Conservation (phyloP, 2,797 vertebrate species). For the Apogon talboti region DNA sequence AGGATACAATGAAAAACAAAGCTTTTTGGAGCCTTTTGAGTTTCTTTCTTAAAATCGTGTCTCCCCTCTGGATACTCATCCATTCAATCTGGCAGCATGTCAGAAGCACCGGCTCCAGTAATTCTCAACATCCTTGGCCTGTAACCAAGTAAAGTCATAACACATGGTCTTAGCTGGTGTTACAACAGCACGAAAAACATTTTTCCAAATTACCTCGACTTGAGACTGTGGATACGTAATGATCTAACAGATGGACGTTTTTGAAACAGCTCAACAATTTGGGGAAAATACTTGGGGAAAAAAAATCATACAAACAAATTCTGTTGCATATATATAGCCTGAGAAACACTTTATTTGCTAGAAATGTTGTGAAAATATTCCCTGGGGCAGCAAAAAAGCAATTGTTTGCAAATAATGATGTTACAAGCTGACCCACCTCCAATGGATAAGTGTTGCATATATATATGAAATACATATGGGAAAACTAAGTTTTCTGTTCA, state of each 20-base stretch:
- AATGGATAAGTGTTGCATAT: no score
- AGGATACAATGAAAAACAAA: not conserved
- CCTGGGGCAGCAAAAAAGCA: no score
- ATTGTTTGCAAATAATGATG: no score
- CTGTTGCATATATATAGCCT: no score
- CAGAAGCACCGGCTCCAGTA: constrained; percentile 5
- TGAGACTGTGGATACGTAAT: constrained; percentile 1
- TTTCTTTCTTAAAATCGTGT: constrained; percentile 4
- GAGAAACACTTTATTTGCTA: no score
- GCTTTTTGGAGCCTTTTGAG: constrained; percentile 9
- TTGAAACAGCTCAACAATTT: no score
- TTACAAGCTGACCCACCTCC: no score
- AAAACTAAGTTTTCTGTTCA: no score
- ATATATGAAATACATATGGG: no score
- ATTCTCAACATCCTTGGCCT: constrained; percentile 10
- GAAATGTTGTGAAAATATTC: no score
- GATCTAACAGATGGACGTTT: not conserved
- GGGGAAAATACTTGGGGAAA: no score
- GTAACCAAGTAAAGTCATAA: constrained; percentile 7
- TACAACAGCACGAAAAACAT: constrained; percentile 8
- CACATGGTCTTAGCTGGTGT: not conserved
- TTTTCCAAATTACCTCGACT: constrained; percentile 11
- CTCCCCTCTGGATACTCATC: constrained; percentile 19
- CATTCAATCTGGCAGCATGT: constrained; percentile 10
- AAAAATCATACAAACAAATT: no score